phyloP scores from a whole-genome alignment of 2,113 vertebrate species.

The Micronisus gabar region DNA sequence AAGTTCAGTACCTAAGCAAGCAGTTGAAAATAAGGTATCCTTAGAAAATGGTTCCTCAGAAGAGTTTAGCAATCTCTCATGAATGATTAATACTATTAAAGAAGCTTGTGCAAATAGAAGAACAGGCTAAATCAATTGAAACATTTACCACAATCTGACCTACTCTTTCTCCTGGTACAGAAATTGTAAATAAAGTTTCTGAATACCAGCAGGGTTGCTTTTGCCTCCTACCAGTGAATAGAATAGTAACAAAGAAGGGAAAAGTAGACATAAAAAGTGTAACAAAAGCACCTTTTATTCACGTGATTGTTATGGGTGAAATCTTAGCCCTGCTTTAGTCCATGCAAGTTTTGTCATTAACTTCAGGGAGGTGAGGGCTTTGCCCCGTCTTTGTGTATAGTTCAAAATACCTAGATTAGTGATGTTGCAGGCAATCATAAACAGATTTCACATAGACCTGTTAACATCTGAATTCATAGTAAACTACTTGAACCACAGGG shows the following conservation, averaged over 20 bases:
- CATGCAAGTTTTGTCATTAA: background rate
- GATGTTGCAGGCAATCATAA: background rate
- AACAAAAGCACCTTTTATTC: slow-evolving; percentile 32
- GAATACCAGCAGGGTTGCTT: slow-evolving; percentile 12
- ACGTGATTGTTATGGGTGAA: background rate
- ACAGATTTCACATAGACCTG: background rate
- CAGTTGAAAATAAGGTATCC: background rate
- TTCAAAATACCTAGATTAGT: background rate
- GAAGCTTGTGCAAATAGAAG: background rate
- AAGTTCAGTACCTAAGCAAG: background rate
- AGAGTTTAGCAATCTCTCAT: background rate
- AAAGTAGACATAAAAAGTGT: background rate
- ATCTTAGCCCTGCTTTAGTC: background rate
- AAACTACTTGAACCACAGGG: background rate
- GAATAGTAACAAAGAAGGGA: background rate
- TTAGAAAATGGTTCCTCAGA: background rate
- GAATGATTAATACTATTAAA: slow-evolving; percentile 23
- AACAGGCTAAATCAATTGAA: background rate
- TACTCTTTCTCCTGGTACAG: background rate
- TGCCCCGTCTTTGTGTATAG: background rate
- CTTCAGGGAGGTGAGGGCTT: background rate
- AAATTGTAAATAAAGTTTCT: slow-evolving; percentile 42
- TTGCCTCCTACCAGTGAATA: slow-evolving; percentile 12
- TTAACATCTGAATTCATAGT: background rate
- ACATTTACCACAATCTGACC: background rate